Conservation (phyloP, 1,140 invertebrate species). For the Steinernema khuongi region DNA sequence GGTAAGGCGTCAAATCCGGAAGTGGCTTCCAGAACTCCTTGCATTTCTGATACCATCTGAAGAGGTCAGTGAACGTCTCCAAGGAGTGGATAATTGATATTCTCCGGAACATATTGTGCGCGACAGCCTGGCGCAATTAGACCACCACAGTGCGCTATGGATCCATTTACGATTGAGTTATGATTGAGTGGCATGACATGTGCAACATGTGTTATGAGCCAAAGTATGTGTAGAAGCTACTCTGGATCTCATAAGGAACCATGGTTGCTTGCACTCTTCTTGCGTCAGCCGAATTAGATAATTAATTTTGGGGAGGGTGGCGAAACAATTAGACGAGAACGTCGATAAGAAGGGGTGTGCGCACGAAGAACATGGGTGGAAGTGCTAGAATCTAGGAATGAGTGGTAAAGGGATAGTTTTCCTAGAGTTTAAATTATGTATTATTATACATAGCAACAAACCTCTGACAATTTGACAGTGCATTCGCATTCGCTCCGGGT, state of each 20-base stretch:
- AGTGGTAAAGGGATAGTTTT: no score
- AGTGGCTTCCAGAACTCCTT: constrained; percentile 35
- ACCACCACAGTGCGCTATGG: not conserved
- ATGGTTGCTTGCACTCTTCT: not conserved
- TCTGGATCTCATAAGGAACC: not conserved
- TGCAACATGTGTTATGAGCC: constrained; percentile 2
- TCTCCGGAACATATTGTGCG: not conserved
- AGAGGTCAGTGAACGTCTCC: constrained; percentile 19
- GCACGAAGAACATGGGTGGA: not conserved
- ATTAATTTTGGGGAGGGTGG: not conserved
- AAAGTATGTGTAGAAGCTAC: not conserved
- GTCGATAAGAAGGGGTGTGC: not conserved
- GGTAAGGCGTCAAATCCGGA: constrained; percentile 35
- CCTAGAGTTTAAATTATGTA: not conserved
- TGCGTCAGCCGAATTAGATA: constrained; percentile 1
- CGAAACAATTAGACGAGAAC: not conserved
- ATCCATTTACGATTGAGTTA: not conserved
- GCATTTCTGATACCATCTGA: constrained; percentile 43
- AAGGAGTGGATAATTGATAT: constrained; percentile 1
- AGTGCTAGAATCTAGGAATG: constrained; percentile 1
- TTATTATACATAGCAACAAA: not conserved
- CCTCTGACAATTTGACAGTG: constrained; percentile 38
- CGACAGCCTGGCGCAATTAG: not conserved
- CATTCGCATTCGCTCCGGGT: constrained; percentile 27
- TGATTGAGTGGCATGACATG: constrained; percentile 7